Base-by-base conservation (phyloP, 2,888 invertebrate species). In the Chymomyza fuscimana region DNA sequence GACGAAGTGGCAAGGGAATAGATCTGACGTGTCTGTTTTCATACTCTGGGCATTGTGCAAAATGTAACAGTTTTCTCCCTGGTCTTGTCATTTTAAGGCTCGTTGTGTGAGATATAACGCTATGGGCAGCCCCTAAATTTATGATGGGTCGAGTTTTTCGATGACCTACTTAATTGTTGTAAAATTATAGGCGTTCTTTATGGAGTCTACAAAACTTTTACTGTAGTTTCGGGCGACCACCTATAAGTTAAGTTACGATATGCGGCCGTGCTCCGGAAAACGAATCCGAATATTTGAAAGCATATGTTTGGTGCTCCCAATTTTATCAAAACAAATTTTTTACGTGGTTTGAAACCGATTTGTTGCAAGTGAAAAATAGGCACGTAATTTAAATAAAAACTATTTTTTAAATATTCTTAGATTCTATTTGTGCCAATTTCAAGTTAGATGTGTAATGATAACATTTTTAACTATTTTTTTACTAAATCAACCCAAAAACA, bases 11-110 rank as follows among this genome's bases (percentile, higher is more conserved):
- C 84, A 80, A 82, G 77, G 78, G 77, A 87, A 76, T 81, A 77
- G 80, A 81, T 80, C 74, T 72, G 78, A 86, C 89, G 89, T 89
- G 88, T 90, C 80, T 82, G 77, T 83, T 90, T 89, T 90, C 82
- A 79, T 87, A 82, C 86, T 77, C 80, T 69, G 70, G 12, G 66
- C 67, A 80, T 87, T 88, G 87, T 87, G 87, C 82, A 76, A 84
- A 89, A 81, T 82, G 74, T 87, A 81, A 77, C 78, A 75, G 82
- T 80, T 83, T 82, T 72, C 72, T 61, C 54, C 63, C 4, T 54
- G 54, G 66, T 58, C 10, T 72, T 67, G 69, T 71, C 67, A 70
- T 72, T 58, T 78, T 46, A 46, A 54, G 19, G 16, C 54, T 65
- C 63, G 65, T 72, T 67, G 59, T 73, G 59, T 63, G 52, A 46